Conservation (phyloP, 1,140 invertebrate genomes). For the Coboldia fuscipes region DNA sequence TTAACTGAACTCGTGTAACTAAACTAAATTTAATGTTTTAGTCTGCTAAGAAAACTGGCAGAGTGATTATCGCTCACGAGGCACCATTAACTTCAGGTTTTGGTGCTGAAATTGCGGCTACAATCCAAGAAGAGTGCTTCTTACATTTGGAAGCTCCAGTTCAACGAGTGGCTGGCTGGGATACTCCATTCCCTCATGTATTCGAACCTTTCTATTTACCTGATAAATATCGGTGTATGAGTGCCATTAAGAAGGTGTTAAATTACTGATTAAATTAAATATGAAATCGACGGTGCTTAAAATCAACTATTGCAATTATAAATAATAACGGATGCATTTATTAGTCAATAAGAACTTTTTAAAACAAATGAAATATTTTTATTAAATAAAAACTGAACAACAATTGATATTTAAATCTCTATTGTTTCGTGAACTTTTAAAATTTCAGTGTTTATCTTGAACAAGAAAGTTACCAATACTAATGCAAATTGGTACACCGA, state of each 20-base stretch:
- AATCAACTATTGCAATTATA: too few species aligned
- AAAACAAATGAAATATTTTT: too few species aligned
- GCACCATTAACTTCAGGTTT: conserved; percentile 90
- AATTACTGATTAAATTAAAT: conserved; percentile 50
- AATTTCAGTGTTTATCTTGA: too few species aligned
- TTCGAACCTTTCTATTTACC: conserved; percentile 94
- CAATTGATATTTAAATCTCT: too few species aligned
- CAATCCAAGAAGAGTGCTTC: conserved; percentile 89
- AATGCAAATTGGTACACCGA: too few species aligned
- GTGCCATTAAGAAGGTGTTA: conserved; percentile 53
- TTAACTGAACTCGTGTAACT: neutral
- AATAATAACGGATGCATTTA: too few species aligned
- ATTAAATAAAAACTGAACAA: too few species aligned
- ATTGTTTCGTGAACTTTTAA: too few species aligned
- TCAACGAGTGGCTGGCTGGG: conserved; percentile 80
- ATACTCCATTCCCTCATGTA: conserved; percentile 92
- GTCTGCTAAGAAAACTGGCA: conserved; percentile 90
- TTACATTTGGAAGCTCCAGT: conserved; percentile 86
- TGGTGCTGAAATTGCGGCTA: conserved; percentile 86
- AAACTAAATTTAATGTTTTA: conserved; percentile 17
- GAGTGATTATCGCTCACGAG: conserved; percentile 83
- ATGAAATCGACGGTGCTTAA: too few species aligned
- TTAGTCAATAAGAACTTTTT: too few species aligned
- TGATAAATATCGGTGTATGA: conserved; percentile 77
- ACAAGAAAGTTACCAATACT: too few species aligned